These are phyloP conservation scores for Hipposideros armiger DNA, from an alignment of 2,113 vertebrate genomes.

Conservation along the genomic window DNA sequence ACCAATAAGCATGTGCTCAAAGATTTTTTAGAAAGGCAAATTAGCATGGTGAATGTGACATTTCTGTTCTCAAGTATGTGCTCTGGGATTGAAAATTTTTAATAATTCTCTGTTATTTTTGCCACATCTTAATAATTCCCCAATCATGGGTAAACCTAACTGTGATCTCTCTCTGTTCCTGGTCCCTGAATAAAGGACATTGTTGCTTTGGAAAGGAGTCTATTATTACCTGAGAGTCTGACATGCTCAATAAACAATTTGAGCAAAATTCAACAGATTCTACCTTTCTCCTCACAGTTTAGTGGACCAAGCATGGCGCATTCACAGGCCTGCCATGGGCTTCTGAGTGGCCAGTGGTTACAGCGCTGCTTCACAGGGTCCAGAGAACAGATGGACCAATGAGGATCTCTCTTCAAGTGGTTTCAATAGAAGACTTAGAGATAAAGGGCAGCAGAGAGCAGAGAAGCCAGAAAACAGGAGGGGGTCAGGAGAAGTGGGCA, in stretches of 20 bases:
- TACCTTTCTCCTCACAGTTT: neutral
- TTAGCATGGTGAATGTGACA: neutral
- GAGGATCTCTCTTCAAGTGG: neutral
- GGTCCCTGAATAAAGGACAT: neutral
- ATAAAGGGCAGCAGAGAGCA: neutral
- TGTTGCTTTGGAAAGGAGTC: neutral
- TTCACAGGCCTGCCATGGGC: neutral
- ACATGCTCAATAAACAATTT: neutral
- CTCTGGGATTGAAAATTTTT: neutral
- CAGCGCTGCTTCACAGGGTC: neutral
- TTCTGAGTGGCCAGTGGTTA: neutral
- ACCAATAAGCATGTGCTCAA: neutral
- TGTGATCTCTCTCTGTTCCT: neutral
- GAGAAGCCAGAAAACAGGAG: neutral
- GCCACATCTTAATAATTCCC: neutral
- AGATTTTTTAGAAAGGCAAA: neutral
- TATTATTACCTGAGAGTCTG: neutral
- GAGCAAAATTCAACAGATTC: neutral
- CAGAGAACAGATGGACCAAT: neutral
- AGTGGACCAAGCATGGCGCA: no score
- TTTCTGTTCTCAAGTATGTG: neutral
- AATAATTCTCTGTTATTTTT: neutral
- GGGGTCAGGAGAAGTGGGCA: neutral
- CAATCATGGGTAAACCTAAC: neutral
- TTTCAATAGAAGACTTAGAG: neutral